A percentile compares a stretch with the other conserved stretches of the same genome.
These are phyloP conservation scores for Lasiurus borealis DNA, from an alignment of 2,113 vertebrate species.

Conservation along the genomic window DNA sequence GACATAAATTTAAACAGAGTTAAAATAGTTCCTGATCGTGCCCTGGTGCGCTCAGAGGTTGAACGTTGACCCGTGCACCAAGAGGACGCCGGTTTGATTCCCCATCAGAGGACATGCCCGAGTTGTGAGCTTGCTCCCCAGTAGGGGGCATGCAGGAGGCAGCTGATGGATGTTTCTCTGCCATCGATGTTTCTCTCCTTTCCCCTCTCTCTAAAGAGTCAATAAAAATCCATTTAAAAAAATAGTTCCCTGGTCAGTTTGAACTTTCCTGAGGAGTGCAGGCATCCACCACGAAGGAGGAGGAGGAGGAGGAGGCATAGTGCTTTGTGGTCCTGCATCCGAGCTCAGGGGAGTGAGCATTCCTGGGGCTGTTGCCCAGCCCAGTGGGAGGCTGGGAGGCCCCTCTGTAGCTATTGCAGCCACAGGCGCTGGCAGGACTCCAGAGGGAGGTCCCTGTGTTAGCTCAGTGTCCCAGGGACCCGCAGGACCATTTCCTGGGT, in stretches of 20 bases:
- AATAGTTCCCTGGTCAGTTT: not conserved
- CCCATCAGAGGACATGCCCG: too few relatives aligned
- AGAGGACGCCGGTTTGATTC: too few relatives aligned
- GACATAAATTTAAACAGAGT: not conserved
- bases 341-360: not conserved
- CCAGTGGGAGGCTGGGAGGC: not conserved
- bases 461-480: not conserved
- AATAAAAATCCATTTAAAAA: not conserved
- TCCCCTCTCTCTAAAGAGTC: too few relatives aligned
- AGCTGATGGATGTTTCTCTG: too few relatives aligned
- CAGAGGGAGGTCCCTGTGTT: not conserved
- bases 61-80: too few relatives aligned
- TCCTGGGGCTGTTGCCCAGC: not conserved
- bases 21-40: not conserved
- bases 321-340: not conserved
- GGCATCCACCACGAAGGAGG: not conserved
- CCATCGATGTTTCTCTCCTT: too few relatives aligned
- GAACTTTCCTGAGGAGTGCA: not conserved
- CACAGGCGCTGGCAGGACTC: not conserved
- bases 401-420: not conserved
- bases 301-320: not conserved
- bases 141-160: too few relatives aligned
- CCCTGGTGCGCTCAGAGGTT: too few relatives aligned
- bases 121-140: too few relatives aligned
- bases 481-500: not conserved